Conservation (phyloP, 2,113 vertebrate species). For the Notarius lentiginosus region DNA sequence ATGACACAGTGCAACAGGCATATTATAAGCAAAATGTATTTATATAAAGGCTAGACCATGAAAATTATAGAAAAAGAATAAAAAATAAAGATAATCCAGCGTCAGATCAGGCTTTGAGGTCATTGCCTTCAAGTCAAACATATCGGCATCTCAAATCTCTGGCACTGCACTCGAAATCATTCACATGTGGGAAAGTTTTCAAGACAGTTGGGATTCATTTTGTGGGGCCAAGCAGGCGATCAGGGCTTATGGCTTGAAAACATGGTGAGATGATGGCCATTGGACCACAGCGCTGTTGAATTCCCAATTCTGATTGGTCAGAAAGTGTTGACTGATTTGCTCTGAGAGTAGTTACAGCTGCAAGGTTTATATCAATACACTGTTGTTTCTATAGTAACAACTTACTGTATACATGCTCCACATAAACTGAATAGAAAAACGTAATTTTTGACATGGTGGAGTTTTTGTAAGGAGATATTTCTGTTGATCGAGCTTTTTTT, state of each 20-base stretch:
- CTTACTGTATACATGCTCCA: background rate
- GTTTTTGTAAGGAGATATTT: background rate
- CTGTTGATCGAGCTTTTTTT: background rate
- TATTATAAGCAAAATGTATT: conserved; percentile 1
- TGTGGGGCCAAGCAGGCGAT: background rate
- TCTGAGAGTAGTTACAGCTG: background rate
- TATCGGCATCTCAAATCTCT: conserved; percentile 37
- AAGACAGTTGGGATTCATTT: conserved; percentile 40
- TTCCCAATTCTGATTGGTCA: background rate
- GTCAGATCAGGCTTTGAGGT: conserved; percentile 1
- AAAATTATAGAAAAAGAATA: conserved; percentile 18
- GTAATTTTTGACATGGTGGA: background rate
- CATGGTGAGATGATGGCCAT: conserved; percentile 20
- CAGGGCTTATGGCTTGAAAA: conserved; percentile 28
- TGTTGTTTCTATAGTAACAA: background rate
- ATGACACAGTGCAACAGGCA: background rate
- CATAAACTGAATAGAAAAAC: background rate
- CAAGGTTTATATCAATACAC: background rate
- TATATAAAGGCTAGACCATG: conserved; percentile 14
- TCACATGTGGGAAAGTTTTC: conserved; percentile 41
- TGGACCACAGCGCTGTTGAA: background rate
- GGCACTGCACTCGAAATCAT: background rate
- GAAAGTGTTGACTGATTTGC: background rate
- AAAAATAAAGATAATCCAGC: conserved; percentile 20
- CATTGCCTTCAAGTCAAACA: background rate